Conservation (phyloP, 2,797 vertebrate genomes). For the Tinamus major region DNA sequence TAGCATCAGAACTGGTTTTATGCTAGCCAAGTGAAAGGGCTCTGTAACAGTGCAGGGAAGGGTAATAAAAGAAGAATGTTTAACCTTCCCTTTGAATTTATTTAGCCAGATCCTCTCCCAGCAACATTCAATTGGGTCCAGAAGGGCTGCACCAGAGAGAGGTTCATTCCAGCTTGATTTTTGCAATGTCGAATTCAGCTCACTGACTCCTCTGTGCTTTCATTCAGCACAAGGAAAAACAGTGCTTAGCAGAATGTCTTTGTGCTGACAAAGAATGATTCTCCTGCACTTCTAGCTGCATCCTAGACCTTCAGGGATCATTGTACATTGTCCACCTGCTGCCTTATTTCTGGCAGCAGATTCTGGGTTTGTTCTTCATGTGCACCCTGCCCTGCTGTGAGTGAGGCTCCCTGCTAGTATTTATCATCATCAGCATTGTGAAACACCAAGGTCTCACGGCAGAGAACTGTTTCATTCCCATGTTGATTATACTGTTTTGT, state of each 20-base stretch:
- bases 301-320: neutral
- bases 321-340: neutral
- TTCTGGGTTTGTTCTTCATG: neutral
- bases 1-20: slow-evolving; percentile 45
- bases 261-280: neutral
- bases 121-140: slow-evolving; percentile 60
- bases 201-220: neutral
- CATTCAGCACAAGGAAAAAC: neutral
- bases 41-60: slow-evolving; percentile 44
- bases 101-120: slow-evolving; percentile 41
- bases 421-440: neutral
- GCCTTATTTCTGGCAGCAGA: slow-evolving; percentile 1
- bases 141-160: slow-evolving; percentile 17
- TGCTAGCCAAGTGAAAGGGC: slow-evolving; percentile 26
- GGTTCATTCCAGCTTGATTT: slow-evolving; percentile 30
- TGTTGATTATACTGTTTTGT: neutral
- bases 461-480: neutral
- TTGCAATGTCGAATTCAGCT: slow-evolving; percentile 22
- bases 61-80: slow-evolving; percentile 64
- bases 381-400: neutral
- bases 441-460: neutral
- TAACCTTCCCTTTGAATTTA: slow-evolving; percentile 42
- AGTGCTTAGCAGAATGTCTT: neutral
- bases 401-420: neutral
- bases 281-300: neutral